Base-by-base conservation (phyloP, 2,113 vertebrate genomes). In the Acanthisitta chloris region DNA sequence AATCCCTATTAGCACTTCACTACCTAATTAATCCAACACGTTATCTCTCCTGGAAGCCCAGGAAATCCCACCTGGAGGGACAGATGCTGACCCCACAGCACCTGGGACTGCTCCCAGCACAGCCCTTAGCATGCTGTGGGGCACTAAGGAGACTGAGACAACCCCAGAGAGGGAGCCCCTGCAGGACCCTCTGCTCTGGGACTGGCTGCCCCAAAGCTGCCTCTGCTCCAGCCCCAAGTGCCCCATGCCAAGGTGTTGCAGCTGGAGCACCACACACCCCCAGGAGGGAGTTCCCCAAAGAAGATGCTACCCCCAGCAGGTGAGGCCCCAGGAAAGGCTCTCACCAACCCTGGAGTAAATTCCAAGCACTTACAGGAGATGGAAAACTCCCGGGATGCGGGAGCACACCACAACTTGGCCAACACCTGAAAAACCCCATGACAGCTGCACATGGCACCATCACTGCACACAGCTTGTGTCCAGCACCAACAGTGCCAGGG, bases 1-100 rank as follows among this genome's bases (percentile, higher is more conserved):
- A 70, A 26, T 26, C 3, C 43, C 92, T 96, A 45, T 90, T 95
- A 96, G 87, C 81, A 62, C 88, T 91, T 76, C 69, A 92, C 91
- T 73, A 31, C 62, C 81, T 95, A 95, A 96, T 97, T 93, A 93
- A 94, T 73, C 66, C 79, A 49, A 8, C 1, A 3, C 9, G 6
- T 86, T 78, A 82, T 31, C 81, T 52, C 2, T 1, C 65, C 86
- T 74, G 49, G 71, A 85, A 88, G 52, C 3, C n/a, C 76, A n/a
- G 33, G 70, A 28, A 36, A 28, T 8, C 9, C 31, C 3, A 16
- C 66, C 31, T 36, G 29, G 4, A 4, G 6, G 46, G 79, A 38
- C 31, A 46, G 45, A 52, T 66, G 5, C 36, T 7, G 86, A 10
- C 8, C 3, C 31, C 59, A 2, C 1, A 1, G 57, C 23, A 40